These are phyloP conservation scores for Poicephalus meyeri DNA, from an alignment of 2,113 vertebrate genomes.

Conservation along the genomic window DNA sequence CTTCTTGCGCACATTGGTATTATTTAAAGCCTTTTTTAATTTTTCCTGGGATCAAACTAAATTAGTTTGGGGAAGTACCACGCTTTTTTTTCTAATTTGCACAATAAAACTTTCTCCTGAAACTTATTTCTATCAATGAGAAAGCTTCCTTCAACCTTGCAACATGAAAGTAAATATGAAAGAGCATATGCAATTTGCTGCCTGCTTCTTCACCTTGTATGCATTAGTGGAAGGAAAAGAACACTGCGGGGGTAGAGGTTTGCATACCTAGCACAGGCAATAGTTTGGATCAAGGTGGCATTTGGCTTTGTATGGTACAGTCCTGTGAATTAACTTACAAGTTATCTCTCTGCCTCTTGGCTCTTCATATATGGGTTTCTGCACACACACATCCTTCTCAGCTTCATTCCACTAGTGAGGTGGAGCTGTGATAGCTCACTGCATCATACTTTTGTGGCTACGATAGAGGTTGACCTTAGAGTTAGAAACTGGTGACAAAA, in stretches of 20 bases:
- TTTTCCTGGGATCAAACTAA: background rate
- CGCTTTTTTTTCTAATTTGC: background rate
- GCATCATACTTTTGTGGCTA: background rate
- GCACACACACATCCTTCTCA: background rate
- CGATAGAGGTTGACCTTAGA: too few species aligned
- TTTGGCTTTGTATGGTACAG: background rate
- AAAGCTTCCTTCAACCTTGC: background rate
- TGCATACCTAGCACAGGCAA: background rate
- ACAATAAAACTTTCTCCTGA: background rate
- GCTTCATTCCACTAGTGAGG: background rate
- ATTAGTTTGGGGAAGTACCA: background rate
- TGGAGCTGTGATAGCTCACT: background rate
- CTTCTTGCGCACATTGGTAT: background rate
- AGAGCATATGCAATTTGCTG: background rate
- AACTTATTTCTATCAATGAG: background rate
- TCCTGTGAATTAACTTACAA: background rate
- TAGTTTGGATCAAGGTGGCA: accelerated
- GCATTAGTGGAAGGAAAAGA: background rate
- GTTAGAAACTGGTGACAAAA: background rate
- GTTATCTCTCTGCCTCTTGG: background rate
- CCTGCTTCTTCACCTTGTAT: accelerated
- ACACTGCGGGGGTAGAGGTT: background rate
- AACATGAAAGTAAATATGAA: background rate
- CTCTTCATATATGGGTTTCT: background rate
- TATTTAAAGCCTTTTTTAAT: background rate